A percentile compares a stretch with the other conserved stretches of the same genome.
phyloP scores from a whole-genome alignment of 23 tunicate species.

The Styela clava region DNA sequence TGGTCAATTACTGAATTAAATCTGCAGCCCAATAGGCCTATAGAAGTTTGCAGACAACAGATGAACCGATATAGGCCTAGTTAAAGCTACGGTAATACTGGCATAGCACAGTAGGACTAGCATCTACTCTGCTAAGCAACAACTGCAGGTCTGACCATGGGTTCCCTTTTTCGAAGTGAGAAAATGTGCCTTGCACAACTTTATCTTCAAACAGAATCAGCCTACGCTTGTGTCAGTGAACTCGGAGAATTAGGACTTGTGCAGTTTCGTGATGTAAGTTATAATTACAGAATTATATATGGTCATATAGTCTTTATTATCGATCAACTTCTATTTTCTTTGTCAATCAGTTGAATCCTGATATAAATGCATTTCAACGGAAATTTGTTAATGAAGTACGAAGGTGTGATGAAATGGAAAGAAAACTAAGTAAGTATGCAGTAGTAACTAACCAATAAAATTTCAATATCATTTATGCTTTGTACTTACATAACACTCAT shows the following conservation, averaged over 20 bases:
- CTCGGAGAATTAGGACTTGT: slow-evolving; percentile 50
- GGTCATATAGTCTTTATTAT: background rate
- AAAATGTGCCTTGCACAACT: slow-evolving; percentile 48
- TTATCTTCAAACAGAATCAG: slow-evolving; percentile 37
- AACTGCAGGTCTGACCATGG: too few species aligned
- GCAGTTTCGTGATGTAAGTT: slow-evolving; percentile 42
- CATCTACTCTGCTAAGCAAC: too few species aligned
- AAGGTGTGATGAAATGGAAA: slow-evolving; percentile 99
- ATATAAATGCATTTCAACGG: slow-evolving; percentile 88
- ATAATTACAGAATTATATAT: background rate
- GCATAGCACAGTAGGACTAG: too few species aligned
- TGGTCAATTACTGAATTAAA: too few species aligned
- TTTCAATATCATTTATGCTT: too few species aligned
- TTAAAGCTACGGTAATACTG: too few species aligned
- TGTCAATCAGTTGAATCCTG: slow-evolving; percentile 56
- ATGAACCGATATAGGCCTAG: too few species aligned
- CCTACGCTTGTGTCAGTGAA: slow-evolving; percentile 41
- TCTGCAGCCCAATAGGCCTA: too few species aligned
- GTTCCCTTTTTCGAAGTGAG: slow-evolving; percentile 31
- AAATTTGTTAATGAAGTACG: slow-evolving; percentile 92
- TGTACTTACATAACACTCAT: too few species aligned
- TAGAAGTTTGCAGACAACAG: too few species aligned
- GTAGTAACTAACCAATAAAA: too few species aligned
- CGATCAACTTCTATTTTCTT: background rate
- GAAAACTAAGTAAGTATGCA: slow-evolving; percentile 85